Evolutionary conservation across 1,140 invertebrate species (phyloP), one percentile per base, ranked within the genome.

Genomic region (Drosophila bocqueti): DNA sequence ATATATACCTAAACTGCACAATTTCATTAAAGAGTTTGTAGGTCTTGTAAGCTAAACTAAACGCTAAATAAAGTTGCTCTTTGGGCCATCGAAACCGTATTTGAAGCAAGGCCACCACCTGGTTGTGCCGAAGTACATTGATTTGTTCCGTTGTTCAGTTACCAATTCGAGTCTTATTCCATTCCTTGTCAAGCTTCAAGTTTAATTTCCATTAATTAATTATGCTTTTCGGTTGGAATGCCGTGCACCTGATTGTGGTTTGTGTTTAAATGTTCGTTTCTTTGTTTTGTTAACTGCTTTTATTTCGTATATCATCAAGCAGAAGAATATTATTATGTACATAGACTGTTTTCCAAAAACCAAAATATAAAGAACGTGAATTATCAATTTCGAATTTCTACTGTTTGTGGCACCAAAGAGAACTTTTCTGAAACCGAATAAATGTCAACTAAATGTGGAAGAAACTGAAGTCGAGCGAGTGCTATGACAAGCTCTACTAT

Each of bases 381-480:
- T 79, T 34, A 79, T 79, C 84, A 78, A 89, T 84, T 85, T 89
- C 26, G 66, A 84, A 89, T 87, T 91, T 92, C 68, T 84, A 91
- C 87, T 85, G 93, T 94, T 94, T 94, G 94, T 94, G 94, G 94
- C 94, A 94, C 93, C 93, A 93, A 94, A 94, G 94, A 94, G 94
- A 94, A 95, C 94, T 95, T 95, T 95, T 95, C 94, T 95, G 94
- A 95, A 95, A 95, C 94, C 92, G 82, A 92, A 81, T 50, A 74
- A 73, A 76, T 76, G 62, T 76, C 72, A 76, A 76, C 47, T 76
- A 42, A 76, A 76, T 66, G 73, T 67, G 54, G 46, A 87, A 64
- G 52, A 77, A 80, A 47, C 65, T 50, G 43, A 83, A 59, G 65
- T 77, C 47, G 72, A 78, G 65, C 65, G 50, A 72, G 74, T 36